Percentiles rank a stretch among this genome's conserved stretches.
These are phyloP conservation scores for Brotogeris chrysoptera DNA, from an alignment of 2,797 vertebrate species.

Conservation along the genomic window DNA sequence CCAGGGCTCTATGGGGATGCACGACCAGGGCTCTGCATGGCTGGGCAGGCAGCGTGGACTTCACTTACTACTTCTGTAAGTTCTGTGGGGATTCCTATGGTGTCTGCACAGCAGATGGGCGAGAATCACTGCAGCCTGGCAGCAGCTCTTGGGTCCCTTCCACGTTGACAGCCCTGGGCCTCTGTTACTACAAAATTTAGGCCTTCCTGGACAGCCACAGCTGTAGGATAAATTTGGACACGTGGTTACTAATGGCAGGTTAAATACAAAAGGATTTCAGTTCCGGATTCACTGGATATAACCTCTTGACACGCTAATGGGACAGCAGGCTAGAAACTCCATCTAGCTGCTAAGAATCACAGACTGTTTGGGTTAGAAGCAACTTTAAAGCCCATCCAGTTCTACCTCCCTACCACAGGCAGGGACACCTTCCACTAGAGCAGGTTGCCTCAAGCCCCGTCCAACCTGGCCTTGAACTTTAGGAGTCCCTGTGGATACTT, in stretches of 20 bases:
- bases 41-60: neutral
- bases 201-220: neutral
- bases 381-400: too few relatives aligned
- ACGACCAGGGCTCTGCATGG: neutral
- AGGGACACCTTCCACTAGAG: neutral
- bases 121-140: neutral
- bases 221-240: neutral
- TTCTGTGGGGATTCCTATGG: neutral
- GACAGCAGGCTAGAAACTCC: neutral
- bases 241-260: neutral
- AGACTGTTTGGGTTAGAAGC: neutral
- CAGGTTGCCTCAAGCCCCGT: neutral
- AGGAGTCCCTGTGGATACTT: rapidly evolving
- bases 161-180: neutral
- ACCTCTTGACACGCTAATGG: neutral
- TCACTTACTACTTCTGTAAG: neutral
- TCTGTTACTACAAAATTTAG: neutral
- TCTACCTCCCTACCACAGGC: neutral
- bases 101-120: neutral
- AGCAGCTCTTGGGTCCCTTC: neutral
- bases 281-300: neutral
- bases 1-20: neutral
- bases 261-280: neutral
- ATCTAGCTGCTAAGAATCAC: neutral
- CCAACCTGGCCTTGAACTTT: neutral